A percentile compares a stretch with the other conserved stretches of the same genome.
Evolutionary conservation across 2,113 vertebrate species (phyloP).

Genomic region (Triplophysa rosa): DNA sequence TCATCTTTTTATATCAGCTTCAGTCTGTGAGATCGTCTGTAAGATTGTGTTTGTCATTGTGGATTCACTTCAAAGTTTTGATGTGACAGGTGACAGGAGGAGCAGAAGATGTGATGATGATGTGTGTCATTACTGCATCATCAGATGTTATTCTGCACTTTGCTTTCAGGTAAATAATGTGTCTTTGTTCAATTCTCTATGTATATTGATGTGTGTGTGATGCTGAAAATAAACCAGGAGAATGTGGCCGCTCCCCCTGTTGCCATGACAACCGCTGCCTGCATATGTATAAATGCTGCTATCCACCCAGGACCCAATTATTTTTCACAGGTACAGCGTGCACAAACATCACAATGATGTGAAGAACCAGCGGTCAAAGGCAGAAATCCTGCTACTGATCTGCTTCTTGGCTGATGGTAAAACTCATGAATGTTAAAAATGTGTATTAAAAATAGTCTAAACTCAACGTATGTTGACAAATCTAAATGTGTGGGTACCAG

Average conservation of each 20-base stretch:
- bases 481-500: too few relatives aligned
- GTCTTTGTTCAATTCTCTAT: neutral
- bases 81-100: too few relatives aligned
- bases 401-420: too few relatives aligned
- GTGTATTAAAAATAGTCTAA: too few relatives aligned
- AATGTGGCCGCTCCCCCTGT: constrained; percentile 35
- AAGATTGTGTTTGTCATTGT: neutral
- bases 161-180: neutral
- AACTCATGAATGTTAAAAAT: too few relatives aligned
- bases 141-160: neutral
- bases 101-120: too few relatives aligned
- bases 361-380: neutral
- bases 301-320: constrained; percentile 52
- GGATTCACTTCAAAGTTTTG: too few relatives aligned
- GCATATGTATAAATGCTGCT: constrained; percentile 46
- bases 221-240: constrained; percentile 41
- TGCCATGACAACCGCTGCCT: constrained; percentile 51
- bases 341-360: constrained; percentile 9
- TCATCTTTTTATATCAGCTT: too few relatives aligned
- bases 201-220: neutral
- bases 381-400: too few relatives aligned
- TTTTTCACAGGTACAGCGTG: constrained; percentile 28
- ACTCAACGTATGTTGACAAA: too few relatives aligned
- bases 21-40: neutral
- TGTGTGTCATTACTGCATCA: too few relatives aligned